Conservation (phyloP, 2,888 invertebrate species). For the Ceramica pisi region DNA sequence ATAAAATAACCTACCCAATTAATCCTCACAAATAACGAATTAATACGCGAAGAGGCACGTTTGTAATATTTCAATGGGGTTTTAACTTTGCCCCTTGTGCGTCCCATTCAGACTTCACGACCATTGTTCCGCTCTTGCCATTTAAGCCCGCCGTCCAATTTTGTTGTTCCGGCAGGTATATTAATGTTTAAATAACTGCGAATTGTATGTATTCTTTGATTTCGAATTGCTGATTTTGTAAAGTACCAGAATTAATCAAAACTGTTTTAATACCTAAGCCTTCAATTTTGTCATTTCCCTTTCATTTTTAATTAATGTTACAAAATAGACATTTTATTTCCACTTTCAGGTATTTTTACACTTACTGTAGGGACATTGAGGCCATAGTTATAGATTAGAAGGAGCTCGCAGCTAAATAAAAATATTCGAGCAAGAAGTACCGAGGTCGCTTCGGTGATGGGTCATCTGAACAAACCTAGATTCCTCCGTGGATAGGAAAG, state of each 20-base stretch:
- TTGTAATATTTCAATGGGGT: constrained; percentile 57
- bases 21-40: constrained; percentile 40
- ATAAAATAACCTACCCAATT: constrained; percentile 20
- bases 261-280: not conserved
- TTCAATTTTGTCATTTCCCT: too few relatives aligned
- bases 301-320: not conserved
- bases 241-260: not conserved
- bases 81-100: constrained; percentile 54
- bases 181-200: constrained; percentile 34
- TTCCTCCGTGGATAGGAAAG: too few relatives aligned
- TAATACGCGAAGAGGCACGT: constrained; percentile 38
- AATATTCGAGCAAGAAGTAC: too few relatives aligned
- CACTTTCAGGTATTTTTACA: too few relatives aligned
- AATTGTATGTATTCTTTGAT: constrained; percentile 16
- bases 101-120: constrained; percentile 30
- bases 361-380: too few relatives aligned
- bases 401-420: too few relatives aligned
- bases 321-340: too few relatives aligned
- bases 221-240: not conserved
- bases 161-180: constrained; percentile 50
- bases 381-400: too few relatives aligned
- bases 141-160: constrained; percentile 49
- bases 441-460: too few relatives aligned
- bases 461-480: too few relatives aligned
- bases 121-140: constrained; percentile 56